A percentile compares a stretch with the other conserved stretches of the same genome.
Conservation (phyloP, 2,797 vertebrate species). For the Stomatorhinus walkeri region DNA sequence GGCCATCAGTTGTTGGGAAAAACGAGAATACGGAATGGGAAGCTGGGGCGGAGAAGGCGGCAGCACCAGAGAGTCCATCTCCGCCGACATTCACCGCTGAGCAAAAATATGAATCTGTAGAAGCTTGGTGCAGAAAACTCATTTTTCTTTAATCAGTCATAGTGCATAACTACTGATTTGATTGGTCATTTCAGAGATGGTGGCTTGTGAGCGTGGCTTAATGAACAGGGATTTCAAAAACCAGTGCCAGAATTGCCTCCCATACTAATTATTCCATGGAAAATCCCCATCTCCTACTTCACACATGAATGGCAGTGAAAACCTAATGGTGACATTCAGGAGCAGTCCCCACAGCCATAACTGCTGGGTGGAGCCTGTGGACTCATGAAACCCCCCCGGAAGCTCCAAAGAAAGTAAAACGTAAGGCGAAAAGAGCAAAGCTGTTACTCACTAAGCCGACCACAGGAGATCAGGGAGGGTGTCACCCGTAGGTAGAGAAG, state of each 20-base stretch:
- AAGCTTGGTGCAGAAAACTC: neutral
- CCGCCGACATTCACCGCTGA: neutral
- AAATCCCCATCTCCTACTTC: neutral
- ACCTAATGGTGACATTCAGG: neutral
- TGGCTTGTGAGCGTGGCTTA: neutral
- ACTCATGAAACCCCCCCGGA: neutral
- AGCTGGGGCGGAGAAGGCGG: neutral
- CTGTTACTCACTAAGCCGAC: neutral
- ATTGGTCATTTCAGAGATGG: neutral
- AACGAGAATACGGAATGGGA: neutral
- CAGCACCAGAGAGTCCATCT: neutral
- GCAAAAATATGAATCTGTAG: neutral
- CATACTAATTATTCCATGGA: neutral
- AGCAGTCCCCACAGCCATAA: neutral
- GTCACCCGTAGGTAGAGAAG: neutral
- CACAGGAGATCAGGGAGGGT: neutral
- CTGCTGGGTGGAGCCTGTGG: neutral
- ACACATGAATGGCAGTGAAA: neutral
- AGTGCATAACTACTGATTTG: neutral
- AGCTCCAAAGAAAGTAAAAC: neutral
- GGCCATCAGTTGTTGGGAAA: neutral
- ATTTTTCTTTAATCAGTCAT: neutral
- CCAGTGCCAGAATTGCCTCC: neutral
- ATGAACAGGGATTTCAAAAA: neutral
- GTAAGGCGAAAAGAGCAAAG: neutral